phyloP scores from a whole-genome alignment of 2,113 vertebrate species.

The Corythornis cristatus region DNA sequence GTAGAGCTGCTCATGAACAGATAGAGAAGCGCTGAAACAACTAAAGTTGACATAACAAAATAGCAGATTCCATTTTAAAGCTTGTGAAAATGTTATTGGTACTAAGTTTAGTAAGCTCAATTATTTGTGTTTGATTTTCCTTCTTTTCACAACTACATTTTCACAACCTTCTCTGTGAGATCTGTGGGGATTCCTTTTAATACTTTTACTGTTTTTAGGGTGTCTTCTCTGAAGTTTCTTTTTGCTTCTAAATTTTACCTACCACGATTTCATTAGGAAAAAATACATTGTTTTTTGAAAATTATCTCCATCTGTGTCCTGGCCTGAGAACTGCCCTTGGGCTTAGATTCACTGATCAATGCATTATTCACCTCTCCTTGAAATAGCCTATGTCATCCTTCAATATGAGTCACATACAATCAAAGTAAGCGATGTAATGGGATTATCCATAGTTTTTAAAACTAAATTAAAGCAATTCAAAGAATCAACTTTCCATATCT shows the following conservation, averaged over 20 bases:
- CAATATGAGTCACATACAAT: background rate
- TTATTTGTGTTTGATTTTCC: background rate
- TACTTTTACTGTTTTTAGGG: background rate
- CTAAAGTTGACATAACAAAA: background rate
- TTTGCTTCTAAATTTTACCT: background rate
- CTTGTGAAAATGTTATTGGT: background rate
- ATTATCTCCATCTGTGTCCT: background rate
- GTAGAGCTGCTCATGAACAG: background rate
- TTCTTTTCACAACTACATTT: background rate
- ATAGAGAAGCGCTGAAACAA: background rate
- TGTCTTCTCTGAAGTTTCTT: background rate
- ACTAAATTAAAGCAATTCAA: background rate
- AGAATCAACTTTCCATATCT: background rate
- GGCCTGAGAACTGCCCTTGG: fast-evolving
- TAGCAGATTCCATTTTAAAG: background rate
- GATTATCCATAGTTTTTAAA: background rate
- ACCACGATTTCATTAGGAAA: background rate
- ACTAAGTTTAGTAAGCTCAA: background rate
- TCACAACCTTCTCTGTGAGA: background rate
- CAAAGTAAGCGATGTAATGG: background rate
- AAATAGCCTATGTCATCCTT: background rate
- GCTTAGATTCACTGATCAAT: background rate
- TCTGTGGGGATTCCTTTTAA: background rate
- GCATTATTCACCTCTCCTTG: background rate
- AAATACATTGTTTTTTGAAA: background rate